Conservation (phyloP, 1,140 invertebrate genomes). For the Drosophila lini region DNA sequence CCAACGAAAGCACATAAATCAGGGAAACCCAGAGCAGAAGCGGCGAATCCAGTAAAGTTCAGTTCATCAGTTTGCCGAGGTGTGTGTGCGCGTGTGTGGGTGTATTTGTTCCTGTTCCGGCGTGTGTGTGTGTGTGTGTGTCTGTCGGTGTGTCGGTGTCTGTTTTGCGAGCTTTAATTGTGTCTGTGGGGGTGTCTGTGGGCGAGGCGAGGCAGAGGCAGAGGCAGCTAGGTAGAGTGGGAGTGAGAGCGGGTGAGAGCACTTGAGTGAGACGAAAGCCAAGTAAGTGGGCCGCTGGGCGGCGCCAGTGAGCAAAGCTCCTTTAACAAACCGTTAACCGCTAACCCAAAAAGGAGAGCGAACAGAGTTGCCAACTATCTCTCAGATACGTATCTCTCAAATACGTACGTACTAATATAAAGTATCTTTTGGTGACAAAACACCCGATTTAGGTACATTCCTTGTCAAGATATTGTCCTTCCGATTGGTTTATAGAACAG, state of each 20-base stretch:
- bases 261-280: conserved; percentile 3
- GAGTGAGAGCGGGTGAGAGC: not conserved
- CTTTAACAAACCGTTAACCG: conserved; percentile 26
- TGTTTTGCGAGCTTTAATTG: conserved; percentile 15
- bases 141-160: conserved; percentile 7
- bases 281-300: conserved; percentile 52
- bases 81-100: conserved; percentile 51
- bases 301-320: conserved; percentile 58
- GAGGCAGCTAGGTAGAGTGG: conserved; percentile 8
- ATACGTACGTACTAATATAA: not conserved
- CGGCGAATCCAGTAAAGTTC: conserved; percentile 20
- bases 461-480: not conserved
- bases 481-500: not conserved
- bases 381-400: no score
- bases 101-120: conserved; percentile 23
- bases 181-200: conserved; percentile 11
- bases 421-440: not conserved
- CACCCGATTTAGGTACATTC: not conserved
- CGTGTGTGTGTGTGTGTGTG: conserved; percentile 35
- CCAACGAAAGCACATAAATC: conserved; percentile 13
- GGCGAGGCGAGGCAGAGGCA: not conserved
- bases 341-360: conserved; percentile 9
- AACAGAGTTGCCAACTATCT: conserved; percentile 5
- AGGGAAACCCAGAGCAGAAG: conserved; percentile 4
- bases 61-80: conserved; percentile 34